Base-by-base conservation (phyloP, 2,113 vertebrate species). In the Platycercus adscitus region DNA sequence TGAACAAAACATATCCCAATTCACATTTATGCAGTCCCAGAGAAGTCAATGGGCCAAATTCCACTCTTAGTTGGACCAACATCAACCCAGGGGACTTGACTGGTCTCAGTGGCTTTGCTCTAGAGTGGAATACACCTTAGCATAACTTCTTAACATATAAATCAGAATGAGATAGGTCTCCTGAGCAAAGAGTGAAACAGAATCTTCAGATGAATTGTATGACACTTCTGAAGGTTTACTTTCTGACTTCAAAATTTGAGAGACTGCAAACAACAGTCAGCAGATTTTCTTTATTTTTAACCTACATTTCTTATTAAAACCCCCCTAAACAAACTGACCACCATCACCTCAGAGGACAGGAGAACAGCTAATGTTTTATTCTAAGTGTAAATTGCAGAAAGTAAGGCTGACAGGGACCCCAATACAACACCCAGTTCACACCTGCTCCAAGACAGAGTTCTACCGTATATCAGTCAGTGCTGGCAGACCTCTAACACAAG, bases 11-110 rank as follows among this genome's bases (percentile, higher is more conserved):
- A 17, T 31, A 8, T 37, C 28, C 19, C 0, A 0, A 56, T 55
- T 90, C 29, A n/a, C 53, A 60, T 35, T 52, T 50, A n/a, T 55
- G 37, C 35, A 61, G 18, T n/a, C 28, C 47, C n/a, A 76, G 28
- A 83, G 26, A 89, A 89, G 39, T 78, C 83, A 93, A 3, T 79
- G 63, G 87, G n/a, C n/a, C 49, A 94, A 79, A 92, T 72, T 94
- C 28, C 28, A 82, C 23, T 39, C 47, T 68, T 71, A 50, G 19
- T 70, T 69, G 31, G 65, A 83, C 55, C 37, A 83, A 24, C 46
- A 66, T 90, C 77, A 93, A 70, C 78, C 68, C 68, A 86, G 46
- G 83, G 19, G 52, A 81, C 3, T 58, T 80, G 80, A 83, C 16
- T 83, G 37, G 41, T 93, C 46, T 83, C 94, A 73, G 21, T 29